Evolutionary conservation across 1,140 invertebrate species (phyloP).

Genomic region (Euglossa dilemma): DNA sequence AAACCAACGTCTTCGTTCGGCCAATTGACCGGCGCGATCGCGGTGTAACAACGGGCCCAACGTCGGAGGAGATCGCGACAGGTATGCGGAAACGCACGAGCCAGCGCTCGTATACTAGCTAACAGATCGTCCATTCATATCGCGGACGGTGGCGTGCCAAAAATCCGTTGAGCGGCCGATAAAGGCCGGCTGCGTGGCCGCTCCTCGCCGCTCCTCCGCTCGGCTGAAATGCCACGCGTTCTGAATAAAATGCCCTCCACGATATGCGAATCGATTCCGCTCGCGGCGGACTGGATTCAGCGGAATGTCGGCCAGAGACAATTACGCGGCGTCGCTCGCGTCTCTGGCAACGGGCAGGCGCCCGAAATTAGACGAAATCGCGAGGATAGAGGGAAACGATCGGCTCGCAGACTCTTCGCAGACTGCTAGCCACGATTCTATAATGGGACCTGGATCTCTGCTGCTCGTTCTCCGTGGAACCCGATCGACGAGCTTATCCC

Average conservation of each 20-base stretch:
- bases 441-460: constrained; percentile 1
- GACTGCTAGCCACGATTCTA: neutral
- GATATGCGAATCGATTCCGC: neutral
- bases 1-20: too few relatives aligned
- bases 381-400: neutral
- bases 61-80: neutral
- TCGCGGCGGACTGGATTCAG: neutral
- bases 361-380: constrained; percentile 22
- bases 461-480: too few relatives aligned
- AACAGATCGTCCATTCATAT: constrained; percentile 39
- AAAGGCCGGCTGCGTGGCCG: constrained; percentile 1
- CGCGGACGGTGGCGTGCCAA: constrained; percentile 25
- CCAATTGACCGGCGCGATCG: neutral
- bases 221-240: neutral
- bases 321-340: neutral
- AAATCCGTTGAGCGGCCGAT: constrained; percentile 29
- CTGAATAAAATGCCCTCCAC: neutral
- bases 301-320: too few relatives aligned
- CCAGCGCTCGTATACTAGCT: constrained; percentile 4
- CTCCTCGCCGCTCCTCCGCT: too few relatives aligned
- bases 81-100: constrained; percentile 18
- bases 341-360: constrained; percentile 53
- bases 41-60: too few relatives aligned
- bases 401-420: neutral
- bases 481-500: too few relatives aligned